Conservation (phyloP, 1,140 invertebrate genomes). For the Eriocheir sinensis region DNA sequence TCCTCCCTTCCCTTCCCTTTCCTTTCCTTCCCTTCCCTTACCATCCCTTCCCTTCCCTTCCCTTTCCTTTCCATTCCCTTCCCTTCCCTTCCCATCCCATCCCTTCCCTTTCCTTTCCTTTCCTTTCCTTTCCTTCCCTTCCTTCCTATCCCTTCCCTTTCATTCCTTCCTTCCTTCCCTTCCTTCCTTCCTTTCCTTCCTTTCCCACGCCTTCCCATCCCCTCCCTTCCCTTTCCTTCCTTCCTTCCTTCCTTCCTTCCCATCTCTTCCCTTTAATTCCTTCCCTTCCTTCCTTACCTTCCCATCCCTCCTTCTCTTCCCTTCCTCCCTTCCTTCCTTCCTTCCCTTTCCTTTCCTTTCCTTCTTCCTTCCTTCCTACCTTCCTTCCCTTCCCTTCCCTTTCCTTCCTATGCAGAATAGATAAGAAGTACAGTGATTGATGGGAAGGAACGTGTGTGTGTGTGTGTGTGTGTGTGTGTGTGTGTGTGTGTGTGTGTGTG, state of each 20-base stretch:
- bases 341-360: not conserved
- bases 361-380: not conserved
- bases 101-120: not conserved
- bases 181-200: not conserved
- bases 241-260: not conserved
- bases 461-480: no score
- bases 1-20: not conserved
- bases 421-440: no score
- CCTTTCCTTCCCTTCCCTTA: not conserved
- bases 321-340: not conserved
- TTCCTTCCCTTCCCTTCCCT: not conserved
- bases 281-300: no score
- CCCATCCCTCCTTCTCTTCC: slow-evolving; percentile 6
- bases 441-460: no score
- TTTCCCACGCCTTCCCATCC: not conserved
- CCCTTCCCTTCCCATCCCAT: not conserved
- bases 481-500: no score
- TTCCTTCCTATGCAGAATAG: no score
- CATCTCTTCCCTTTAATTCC: no score
- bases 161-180: not conserved
- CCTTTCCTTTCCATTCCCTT: no score
- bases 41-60: not conserved
- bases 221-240: not conserved
- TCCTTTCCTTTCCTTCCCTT: not conserved
- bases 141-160: not conserved